Conservation (phyloP, 2,888 invertebrate species). For the Operophtera brumata region DNA sequence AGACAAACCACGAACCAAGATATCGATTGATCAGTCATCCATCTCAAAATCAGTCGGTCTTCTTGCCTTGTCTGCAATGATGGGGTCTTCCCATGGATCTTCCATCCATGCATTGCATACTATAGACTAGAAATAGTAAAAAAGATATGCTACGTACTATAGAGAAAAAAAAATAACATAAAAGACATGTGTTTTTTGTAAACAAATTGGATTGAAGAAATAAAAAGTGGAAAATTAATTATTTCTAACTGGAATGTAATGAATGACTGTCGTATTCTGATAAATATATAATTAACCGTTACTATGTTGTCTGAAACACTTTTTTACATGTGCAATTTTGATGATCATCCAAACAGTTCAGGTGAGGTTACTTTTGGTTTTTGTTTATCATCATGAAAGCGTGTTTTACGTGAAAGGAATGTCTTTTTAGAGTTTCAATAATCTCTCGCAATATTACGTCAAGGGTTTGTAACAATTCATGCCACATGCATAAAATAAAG, state of each 20-base stretch:
- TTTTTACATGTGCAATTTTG: slow-evolving; percentile 64
- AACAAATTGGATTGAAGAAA: background rate
- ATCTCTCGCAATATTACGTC: background rate
- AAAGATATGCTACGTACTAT: too few species aligned
- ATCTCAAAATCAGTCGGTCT: too few species aligned
- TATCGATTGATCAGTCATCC: too few species aligned
- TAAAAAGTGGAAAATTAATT: background rate
- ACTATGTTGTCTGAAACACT: slow-evolving; percentile 37
- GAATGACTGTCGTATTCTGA: background rate
- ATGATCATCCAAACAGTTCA: slow-evolving; percentile 47
- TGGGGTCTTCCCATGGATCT: too few species aligned
- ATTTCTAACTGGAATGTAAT: slow-evolving; percentile 10
- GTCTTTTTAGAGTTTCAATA: background rate
- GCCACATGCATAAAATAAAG: background rate
- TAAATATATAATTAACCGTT: background rate
- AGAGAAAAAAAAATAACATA: too few species aligned
- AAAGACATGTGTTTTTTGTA: slow-evolving; percentile 18
- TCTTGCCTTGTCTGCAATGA: too few species aligned
- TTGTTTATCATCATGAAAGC: background rate
- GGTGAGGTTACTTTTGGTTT: slow-evolving; percentile 43
- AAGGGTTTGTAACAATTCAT: background rate
- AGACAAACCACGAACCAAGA: too few species aligned
- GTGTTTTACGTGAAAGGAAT: background rate
- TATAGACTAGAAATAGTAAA: too few species aligned
- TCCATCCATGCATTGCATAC: too few species aligned